phyloP scores from a whole-genome alignment of 2,888 invertebrate genomes.

The Pegoplata infirma region DNA sequence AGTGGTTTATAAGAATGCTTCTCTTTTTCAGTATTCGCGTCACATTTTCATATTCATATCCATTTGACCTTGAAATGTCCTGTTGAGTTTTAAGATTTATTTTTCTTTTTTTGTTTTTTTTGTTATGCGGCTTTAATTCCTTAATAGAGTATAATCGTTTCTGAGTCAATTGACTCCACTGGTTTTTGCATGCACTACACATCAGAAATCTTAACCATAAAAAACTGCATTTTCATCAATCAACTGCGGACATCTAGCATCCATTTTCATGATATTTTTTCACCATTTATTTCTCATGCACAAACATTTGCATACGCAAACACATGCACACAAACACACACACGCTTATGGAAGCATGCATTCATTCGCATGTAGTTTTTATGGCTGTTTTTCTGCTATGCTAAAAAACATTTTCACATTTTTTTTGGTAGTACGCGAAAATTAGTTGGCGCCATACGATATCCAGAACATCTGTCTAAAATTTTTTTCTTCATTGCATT shows the following conservation, averaged over 20 bases:
- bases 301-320: too few relatives aligned
- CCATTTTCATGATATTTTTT: conserved; percentile 12
- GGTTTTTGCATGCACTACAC: conserved; percentile 9
- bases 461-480: conserved; percentile 27
- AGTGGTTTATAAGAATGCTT: too few relatives aligned
- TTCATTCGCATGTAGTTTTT: neutral
- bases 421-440: conserved; percentile 19
- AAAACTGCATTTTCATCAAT: conserved; percentile 37
- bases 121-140: neutral
- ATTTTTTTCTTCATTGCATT: conserved; percentile 25
- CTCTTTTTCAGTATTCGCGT: too few relatives aligned
- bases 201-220: conserved; percentile 2
- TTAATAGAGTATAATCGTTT: conserved; percentile 22
- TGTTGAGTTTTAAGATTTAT: neutral
- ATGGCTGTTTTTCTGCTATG: neutral
- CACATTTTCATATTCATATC: too few relatives aligned
- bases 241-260: conserved; percentile 21
- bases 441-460: conserved; percentile 34
- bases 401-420: neutral
- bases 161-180: conserved; percentile 26
- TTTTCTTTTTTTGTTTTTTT: neutral
- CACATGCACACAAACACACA: neutral
- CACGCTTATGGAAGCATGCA: neutral
- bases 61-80: neutral
- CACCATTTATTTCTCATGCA: too few relatives aligned